A percentile compares a stretch with the other conserved stretches of the same genome.
Evolutionary conservation across 2,888 invertebrate genomes (phyloP).

Genomic region (Brachylomia viminalis): DNA sequence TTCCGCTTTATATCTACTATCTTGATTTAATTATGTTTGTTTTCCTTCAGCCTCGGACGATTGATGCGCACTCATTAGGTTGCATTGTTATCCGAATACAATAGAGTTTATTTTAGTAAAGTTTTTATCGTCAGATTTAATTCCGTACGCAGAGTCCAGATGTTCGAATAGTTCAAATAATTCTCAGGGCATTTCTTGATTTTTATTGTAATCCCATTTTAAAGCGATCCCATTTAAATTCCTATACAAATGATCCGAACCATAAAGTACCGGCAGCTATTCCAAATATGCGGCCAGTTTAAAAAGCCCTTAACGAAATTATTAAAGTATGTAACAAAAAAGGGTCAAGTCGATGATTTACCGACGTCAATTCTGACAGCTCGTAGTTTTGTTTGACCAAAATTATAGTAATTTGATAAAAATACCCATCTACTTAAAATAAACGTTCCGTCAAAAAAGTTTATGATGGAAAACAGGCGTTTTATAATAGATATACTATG

Average conservation of each 20-base stretch:
- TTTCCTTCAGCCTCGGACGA: constrained; percentile 63
- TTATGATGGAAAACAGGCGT: constrained; percentile 76
- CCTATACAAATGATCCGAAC: constrained; percentile 83
- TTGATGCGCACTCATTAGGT: constrained; percentile 69
- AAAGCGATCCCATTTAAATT: constrained; percentile 84
- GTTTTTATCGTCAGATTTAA: constrained; percentile 61
- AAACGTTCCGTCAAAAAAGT: constrained; percentile 81
- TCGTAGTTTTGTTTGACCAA: constrained; percentile 88
- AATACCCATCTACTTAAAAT: constrained; percentile 88
- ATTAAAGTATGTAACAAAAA: constrained; percentile 86
- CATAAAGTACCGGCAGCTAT: constrained; percentile 88
- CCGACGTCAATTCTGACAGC: constrained; percentile 89
- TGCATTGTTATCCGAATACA: constrained; percentile 64
- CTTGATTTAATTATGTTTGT: constrained; percentile 72
- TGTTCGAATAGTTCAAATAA: constrained; percentile 70
- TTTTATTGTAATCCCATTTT: constrained; percentile 82
- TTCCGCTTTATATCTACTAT: constrained; percentile 73
- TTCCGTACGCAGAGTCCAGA: constrained; percentile 63
- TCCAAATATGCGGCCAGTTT: constrained; percentile 87
- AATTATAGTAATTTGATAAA: constrained; percentile 90
- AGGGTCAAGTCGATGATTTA: constrained; percentile 88
- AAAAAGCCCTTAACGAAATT: constrained; percentile 89
- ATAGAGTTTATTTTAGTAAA: constrained; percentile 66
- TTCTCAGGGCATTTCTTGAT: constrained; percentile 69
- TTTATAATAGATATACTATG: constrained; percentile 82